Percentiles rank a stretch among this genome's conserved stretches.
Conservation (phyloP, 2,888 invertebrate genomes). For the Heliconius charithonia region DNA sequence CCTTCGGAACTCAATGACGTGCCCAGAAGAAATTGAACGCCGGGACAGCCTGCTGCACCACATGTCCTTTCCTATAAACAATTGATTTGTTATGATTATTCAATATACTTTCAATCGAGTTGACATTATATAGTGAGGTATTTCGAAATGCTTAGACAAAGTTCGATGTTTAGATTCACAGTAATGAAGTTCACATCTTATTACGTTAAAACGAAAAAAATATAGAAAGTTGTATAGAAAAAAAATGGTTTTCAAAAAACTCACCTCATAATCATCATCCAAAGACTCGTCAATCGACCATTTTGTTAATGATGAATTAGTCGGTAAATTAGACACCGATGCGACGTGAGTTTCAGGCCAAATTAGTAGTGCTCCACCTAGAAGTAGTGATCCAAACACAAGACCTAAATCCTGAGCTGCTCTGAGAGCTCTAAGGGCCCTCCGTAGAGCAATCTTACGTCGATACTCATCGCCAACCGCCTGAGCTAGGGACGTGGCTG, state of each 20-base stretch:
- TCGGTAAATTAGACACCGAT: conserved; percentile 70
- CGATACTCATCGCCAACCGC: conserved; percentile 76
- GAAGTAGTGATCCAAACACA: conserved; percentile 70
- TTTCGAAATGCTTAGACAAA: background rate
- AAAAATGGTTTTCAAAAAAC: conserved; percentile 29
- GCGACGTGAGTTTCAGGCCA: conserved; percentile 75
- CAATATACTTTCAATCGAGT: background rate
- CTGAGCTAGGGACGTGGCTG: conserved; percentile 84
- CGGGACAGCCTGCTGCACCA: conserved; percentile 75
- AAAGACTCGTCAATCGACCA: conserved; percentile 82
- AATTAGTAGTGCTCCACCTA: conserved; percentile 78
- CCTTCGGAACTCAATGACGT: conserved; percentile 69
- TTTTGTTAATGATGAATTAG: conserved; percentile 67
- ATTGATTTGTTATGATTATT: background rate
- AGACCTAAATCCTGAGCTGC: conserved; percentile 78
- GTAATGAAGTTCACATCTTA: too few species aligned
- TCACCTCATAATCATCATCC: conserved; percentile 83
- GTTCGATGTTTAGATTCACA: too few species aligned
- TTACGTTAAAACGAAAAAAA: background rate
- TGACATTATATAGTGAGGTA: background rate
- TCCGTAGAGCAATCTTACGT: conserved; percentile 68
- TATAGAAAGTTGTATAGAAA: background rate
- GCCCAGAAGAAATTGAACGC: conserved; percentile 62
- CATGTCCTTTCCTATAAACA: conserved; percentile 69
- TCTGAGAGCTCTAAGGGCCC: conserved; percentile 72